A percentile compares a stretch with the other conserved stretches of the same genome.
Evolutionary conservation across 2,888 invertebrate genomes (phyloP).

Genomic region (Oligia fasciuncula): DNA sequence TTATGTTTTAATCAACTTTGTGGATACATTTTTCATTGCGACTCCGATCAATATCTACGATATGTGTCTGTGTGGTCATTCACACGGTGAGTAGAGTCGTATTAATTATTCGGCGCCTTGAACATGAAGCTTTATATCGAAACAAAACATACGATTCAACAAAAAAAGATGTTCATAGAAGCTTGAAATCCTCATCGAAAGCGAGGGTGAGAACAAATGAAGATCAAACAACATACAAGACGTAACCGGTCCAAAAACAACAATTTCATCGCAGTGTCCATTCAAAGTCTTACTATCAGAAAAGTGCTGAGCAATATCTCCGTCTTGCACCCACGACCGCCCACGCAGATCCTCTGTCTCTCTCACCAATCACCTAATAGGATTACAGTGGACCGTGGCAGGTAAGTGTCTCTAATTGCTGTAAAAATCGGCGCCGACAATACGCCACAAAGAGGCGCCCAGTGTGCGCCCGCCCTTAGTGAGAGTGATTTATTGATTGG

Average conservation of each 20-base stretch:
- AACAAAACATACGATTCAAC: slow-evolving; percentile 32
- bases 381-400: slow-evolving; percentile 85
- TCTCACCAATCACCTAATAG: slow-evolving; percentile 81
- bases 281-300: slow-evolving; percentile 59
- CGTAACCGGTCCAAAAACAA: slow-evolving; percentile 66
- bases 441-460: slow-evolving; percentile 83
- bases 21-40: slow-evolving; percentile 14
- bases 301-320: slow-evolving; percentile 65
- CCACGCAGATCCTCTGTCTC: slow-evolving; percentile 76
- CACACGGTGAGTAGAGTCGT: slow-evolving; percentile 2
- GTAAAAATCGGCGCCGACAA: slow-evolving; percentile 88
- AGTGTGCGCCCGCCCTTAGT: slow-evolving; percentile 79
- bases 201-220: slow-evolving; percentile 33
- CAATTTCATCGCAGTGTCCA: slow-evolving; percentile 66
- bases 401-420: slow-evolving; percentile 90
- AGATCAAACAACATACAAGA: slow-evolving; percentile 46
- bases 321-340: slow-evolving; percentile 75
- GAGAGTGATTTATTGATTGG: slow-evolving; percentile 89
- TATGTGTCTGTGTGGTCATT: slow-evolving; percentile 43
- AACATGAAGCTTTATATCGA: slow-evolving; percentile 1
- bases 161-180: slow-evolving; percentile 42
- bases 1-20: slow-evolving; percentile 32
- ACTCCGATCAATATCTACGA: slow-evolving; percentile 16
- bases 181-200: slow-evolving; percentile 33
- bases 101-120: slow-evolving; percentile 46